Base-by-base conservation (phyloP, 2,888 invertebrate species). In the Tachina grossa region DNA sequence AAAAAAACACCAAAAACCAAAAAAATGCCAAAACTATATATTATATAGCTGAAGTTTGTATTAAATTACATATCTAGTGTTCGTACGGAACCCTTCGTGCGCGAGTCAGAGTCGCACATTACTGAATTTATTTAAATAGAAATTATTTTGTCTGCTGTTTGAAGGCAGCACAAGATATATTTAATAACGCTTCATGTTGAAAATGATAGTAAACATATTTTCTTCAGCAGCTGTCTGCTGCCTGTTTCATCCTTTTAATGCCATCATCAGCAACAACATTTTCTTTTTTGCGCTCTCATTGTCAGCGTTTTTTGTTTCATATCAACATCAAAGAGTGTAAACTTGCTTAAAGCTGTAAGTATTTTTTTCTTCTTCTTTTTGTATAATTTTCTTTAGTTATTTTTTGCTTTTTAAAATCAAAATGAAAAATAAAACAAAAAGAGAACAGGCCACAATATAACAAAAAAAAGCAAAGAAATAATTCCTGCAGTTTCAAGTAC, bases 281-380 rank as follows among this genome's bases (percentile, higher is more conserved):
- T 51, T 74, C 16, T 13, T 45, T 51, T 69, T 74, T 43, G 31
- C 39, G 41, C 13, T 8, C 63, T 51, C 74, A 79, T 75, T 75
- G 61, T 75, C 66, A 69, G 84, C 75, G 41, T 75, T 75, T 68
- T 31, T 31, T 31, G 31, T 31, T 31, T 31, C 31, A 31, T 6
- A 31, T 22, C 13, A 68, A 85, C 85, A 85, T 85, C 85, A 82
- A 85, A 85, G 85, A 82, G 74, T 78, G 61, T 41, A 69, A 78
- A 78, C 51, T 78, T 85, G 69, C 74, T 81, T 75, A 80, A 75
- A 66, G 55, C 66, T 61, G 82, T 88, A 80, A 87, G 61, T 49
- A 10, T 45, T 85, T 39, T 74, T 69, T 65, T 53, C 39, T 66
- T 49, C 2, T 22, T 1, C 16, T 57, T 79, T 79, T 83, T 79